Evolutionary conservation across 2,797 vertebrate genomes (phyloP).

Genomic region (Poecilia gillii): DNA sequence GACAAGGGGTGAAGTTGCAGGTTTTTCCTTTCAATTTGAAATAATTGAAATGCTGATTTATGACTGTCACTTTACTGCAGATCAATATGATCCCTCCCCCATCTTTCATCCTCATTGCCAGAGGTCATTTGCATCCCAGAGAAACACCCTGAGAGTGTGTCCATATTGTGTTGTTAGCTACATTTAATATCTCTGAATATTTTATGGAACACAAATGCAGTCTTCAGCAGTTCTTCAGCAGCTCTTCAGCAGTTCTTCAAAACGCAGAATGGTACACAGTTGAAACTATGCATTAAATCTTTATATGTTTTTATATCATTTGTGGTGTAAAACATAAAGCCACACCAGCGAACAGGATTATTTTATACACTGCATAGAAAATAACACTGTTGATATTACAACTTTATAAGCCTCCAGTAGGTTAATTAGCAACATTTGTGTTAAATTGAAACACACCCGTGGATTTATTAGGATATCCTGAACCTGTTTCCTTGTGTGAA

Average conservation of each 20-base stretch:
- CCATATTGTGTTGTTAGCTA: conserved; percentile 61
- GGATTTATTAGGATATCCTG: background rate
- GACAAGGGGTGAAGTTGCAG: background rate
- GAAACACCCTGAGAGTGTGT: conserved; percentile 37
- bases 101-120: conserved; percentile 26
- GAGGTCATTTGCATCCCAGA: conserved; percentile 50
- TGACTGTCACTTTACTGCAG: conserved; percentile 2
- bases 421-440: background rate
- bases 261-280: conserved; percentile 23
- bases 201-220: conserved; percentile 65
- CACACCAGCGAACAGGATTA: background rate
- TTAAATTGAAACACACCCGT: background rate
- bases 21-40: conserved; percentile 19
- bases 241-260: conserved; percentile 31
- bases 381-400: background rate
- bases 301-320: background rate
- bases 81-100: conserved; percentile 10
- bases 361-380: background rate
- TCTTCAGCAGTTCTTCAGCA: conserved; percentile 32
- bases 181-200: conserved; percentile 70
- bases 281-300: background rate
- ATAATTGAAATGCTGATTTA: conserved; percentile 9
- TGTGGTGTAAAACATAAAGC: background rate
- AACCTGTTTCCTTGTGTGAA: background rate
- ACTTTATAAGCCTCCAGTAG: background rate